phyloP scores from a whole-genome alignment of 2,888 invertebrate genomes.

The Trachelus stipa region DNA sequence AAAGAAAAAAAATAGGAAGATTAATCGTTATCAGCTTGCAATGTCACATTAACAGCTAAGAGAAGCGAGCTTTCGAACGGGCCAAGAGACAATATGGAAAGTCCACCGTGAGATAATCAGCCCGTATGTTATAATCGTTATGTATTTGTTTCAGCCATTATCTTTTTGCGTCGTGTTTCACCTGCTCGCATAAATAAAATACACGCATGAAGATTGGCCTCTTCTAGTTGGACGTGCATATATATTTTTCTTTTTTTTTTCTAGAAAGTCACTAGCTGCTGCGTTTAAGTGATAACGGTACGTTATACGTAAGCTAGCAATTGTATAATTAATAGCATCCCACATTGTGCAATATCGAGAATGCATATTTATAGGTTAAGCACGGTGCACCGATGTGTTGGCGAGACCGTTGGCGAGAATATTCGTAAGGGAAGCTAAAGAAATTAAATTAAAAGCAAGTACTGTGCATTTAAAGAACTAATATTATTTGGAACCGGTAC shows the following conservation, averaged over 20 bases:
- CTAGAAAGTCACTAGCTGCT: constrained; percentile 9
- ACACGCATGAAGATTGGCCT: constrained; percentile 23
- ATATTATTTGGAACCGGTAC: not conserved
- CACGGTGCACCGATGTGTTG: not conserved
- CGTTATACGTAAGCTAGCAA: not conserved
- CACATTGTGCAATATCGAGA: not conserved
- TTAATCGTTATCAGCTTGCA: not conserved
- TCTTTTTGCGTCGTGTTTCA: constrained; percentile 51
- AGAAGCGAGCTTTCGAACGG: not conserved
- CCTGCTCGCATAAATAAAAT: constrained; percentile 51
- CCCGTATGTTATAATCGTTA: constrained; percentile 65
- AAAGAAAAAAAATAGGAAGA: not conserved
- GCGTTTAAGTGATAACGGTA: not conserved
- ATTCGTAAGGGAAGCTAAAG: not conserved
- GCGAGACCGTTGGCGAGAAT: not conserved
- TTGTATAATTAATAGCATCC: not conserved
- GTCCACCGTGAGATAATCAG: constrained; percentile 60
- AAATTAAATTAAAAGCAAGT: not conserved
- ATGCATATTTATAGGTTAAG: not conserved
- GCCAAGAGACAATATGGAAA: constrained; percentile 57
- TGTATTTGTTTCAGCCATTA: constrained; percentile 64
- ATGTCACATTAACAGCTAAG: not conserved
- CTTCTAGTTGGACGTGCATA: not conserved
- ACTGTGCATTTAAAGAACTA: not conserved
- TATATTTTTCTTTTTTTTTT: not conserved